Base-by-base conservation (phyloP, 92 coral and sea anemone species). In the Actinernus sp. region DNA sequence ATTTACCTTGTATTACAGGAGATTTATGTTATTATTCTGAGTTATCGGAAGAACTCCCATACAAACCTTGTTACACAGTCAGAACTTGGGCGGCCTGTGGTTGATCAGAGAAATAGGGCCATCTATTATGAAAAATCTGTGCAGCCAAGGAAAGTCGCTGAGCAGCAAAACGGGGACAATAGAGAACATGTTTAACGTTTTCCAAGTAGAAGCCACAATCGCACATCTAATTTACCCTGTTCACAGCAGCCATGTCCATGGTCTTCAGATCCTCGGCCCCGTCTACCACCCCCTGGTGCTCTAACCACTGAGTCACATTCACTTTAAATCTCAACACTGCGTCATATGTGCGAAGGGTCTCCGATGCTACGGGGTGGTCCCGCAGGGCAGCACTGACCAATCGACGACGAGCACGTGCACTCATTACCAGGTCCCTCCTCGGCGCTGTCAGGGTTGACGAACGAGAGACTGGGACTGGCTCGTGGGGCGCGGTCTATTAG, bases 391-490 rank as follows among this genome's bases (percentile, higher is more conserved):
- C 73, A 58, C 84, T 87, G 22, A 95, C 74, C 38, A 95, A 84
- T 45, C 99, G 90, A 32, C 84, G 86, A 17, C 95, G 91, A 49
- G 97, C 97, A 9, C 89, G 83, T 17, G 92, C 97, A 72, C 99
- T 95, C 85, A 86, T 85, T 1, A 76, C 88, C 21, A 73, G 31
- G 2, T 83, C 60, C 28, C 88, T 69, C 6, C 71, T 66, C 11
- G 85, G 76, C 2, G 67, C 71, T 2, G 72, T 68, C 18, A 83
- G 81, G 33, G 85, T 53, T 11, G 63, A 55, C 14, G 89, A 45
- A 23, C 75, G 68, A 3, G 65, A 23, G 3, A 56, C 55, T 31
- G 61, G 78, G 36, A 23, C 38, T 23, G 48, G 41, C 26, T 18
- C 30, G 28, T 26, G 29, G 22, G 0, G 28, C n/a, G 31, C 34